These are phyloP conservation scores for Sciurus niger DNA, from an alignment of 2,113 vertebrate species.

Conservation along the genomic window DNA sequence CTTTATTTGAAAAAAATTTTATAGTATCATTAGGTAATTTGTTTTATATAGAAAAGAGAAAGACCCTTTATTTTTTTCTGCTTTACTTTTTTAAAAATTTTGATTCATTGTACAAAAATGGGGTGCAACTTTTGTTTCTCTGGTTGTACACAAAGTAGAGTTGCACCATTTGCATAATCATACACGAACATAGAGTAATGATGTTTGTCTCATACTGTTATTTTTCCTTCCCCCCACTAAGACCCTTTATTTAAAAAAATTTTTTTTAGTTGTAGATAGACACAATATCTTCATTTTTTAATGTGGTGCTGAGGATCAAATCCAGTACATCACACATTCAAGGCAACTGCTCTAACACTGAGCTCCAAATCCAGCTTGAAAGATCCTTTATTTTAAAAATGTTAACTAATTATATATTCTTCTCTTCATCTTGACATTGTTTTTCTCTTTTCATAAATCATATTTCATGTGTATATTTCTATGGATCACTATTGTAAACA, in stretches of 20 bases:
- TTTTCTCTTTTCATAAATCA: not conserved
- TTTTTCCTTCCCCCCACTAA: not conserved
- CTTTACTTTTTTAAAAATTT: too few species aligned
- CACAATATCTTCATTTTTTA: too few species aligned
- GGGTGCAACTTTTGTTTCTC: too few species aligned
- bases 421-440: not conserved
- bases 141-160: too few species aligned
- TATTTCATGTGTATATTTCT: not conserved
- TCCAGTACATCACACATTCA: too few species aligned
- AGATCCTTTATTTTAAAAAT: not conserved
- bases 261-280: too few species aligned
- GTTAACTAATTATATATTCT: not conserved
- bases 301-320: too few species aligned
- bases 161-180: too few species aligned
- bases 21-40: not conserved
- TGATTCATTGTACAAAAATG: too few species aligned
- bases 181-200: too few species aligned
- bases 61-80: not conserved
- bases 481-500: not conserved
- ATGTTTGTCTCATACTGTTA: too few species aligned
- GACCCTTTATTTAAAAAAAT: not conserved
- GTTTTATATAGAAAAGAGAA: slow-evolving; percentile 32
- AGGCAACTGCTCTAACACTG: too few species aligned
- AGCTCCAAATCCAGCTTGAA: not conserved
- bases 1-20: not conserved